A percentile compares a stretch with the other conserved stretches of the same genome.
Conservation (phyloP, 2,888 invertebrate species). For the Tetranychus piercei region DNA sequence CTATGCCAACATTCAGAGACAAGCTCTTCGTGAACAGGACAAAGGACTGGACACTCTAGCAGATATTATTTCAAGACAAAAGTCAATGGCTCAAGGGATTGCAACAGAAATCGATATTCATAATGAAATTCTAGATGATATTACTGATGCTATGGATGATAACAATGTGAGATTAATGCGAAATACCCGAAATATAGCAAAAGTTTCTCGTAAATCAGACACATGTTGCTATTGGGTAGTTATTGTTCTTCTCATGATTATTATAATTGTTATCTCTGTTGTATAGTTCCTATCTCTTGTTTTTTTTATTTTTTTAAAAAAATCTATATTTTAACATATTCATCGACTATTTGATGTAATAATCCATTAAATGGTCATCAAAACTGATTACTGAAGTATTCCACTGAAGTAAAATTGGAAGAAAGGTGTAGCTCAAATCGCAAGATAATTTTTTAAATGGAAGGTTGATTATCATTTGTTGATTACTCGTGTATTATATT, state of each 20-base stretch:
- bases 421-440: too few species aligned
- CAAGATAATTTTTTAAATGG: too few species aligned
- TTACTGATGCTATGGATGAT: slow-evolving; percentile 50
- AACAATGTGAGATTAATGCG: slow-evolving; percentile 48
- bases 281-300: slow-evolving; percentile 26
- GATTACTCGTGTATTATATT: too few species aligned
- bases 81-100: slow-evolving; percentile 52
- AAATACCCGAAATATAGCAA: slow-evolving; percentile 47
- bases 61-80: slow-evolving; percentile 53
- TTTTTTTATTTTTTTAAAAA: too few species aligned
- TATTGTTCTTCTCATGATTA: slow-evolving; percentile 48
- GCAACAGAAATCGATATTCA: slow-evolving; percentile 56
- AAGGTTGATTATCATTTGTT: too few species aligned
- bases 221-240: slow-evolving; percentile 57
- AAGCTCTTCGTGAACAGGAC: slow-evolving; percentile 44
- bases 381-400: too few species aligned
- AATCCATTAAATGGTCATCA: too few species aligned
- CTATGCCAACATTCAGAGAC: background rate
- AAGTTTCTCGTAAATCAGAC: slow-evolving; percentile 47
- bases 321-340: too few species aligned
- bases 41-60: slow-evolving; percentile 52
- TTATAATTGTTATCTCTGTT: slow-evolving; percentile 43
- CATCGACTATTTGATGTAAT: too few species aligned
- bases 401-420: too few species aligned
- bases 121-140: slow-evolving; percentile 57